phyloP scores from a whole-genome alignment of 2,888 invertebrate genomes.

The Phoronis australis region DNA sequence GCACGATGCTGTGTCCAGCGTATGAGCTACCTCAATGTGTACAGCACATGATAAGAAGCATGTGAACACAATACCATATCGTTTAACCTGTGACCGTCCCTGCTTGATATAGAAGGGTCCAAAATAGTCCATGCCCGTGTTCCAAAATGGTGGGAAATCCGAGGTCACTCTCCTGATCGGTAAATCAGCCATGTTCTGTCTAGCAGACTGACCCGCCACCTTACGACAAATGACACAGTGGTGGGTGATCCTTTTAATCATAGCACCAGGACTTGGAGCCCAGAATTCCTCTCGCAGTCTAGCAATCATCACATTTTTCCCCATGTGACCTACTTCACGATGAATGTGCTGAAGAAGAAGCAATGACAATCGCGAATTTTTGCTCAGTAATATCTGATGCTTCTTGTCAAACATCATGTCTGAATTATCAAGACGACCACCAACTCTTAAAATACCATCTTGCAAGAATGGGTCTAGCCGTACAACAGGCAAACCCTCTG shows the following conservation, averaged over 20 bases:
- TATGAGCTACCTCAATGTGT: conserved; percentile 12
- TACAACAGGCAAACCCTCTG: too few species aligned
- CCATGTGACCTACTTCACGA: too few species aligned
- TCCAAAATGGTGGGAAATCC: conserved; percentile 9
- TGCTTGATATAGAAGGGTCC: conserved; percentile 10
- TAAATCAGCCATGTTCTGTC: conserved; percentile 14
- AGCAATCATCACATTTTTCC: background rate
- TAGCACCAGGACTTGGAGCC: background rate
- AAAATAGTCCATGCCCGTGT: conserved; percentile 12
- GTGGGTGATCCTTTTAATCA: background rate
- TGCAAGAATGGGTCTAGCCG: too few species aligned
- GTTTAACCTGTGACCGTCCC: conserved; percentile 7
- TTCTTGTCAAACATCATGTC: background rate
- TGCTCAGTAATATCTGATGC: conserved; percentile 4
- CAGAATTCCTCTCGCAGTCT: conserved; percentile 4
- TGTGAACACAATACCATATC: conserved; percentile 17
- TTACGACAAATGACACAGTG: conserved; percentile 8
- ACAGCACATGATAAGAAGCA: conserved; percentile 10
- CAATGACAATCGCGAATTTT: background rate
- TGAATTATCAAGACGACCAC: conserved; percentile 1
- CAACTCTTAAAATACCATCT: conserved; percentile 4
- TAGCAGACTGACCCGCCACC: background rate
- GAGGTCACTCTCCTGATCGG: conserved; percentile 6
- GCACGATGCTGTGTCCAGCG: conserved; percentile 8
- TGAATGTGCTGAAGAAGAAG: conserved; percentile 3